Conservation (phyloP, 2,797 vertebrate genomes). For the Acipenser oxyrinchus region DNA sequence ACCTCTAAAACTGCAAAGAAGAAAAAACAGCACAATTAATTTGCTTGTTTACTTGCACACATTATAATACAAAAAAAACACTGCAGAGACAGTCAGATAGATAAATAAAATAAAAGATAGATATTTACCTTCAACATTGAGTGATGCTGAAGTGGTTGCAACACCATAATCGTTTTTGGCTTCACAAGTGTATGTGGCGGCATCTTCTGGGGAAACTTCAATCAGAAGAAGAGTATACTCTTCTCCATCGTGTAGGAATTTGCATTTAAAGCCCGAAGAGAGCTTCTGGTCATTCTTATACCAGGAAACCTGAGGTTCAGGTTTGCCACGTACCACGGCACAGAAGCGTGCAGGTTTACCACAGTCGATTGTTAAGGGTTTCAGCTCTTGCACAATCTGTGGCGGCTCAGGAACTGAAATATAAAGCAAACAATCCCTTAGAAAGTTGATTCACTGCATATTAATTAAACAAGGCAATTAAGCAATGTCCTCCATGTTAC, state of each 20-base stretch:
- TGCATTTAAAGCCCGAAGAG: constrained; percentile 90
- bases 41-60: no score
- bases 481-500: no score
- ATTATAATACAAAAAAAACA: no score
- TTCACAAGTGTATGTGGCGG: constrained; percentile 83
- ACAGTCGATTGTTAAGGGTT: constrained; percentile 79
- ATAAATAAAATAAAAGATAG: neutral
- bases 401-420: constrained; percentile 83
- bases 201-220: constrained; percentile 91
- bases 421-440: constrained; percentile 17
- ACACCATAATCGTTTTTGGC: constrained; percentile 86
- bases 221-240: constrained; percentile 86
- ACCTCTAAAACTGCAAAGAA: constrained; percentile 75
- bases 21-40: no score
- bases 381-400: constrained; percentile 76
- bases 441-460: no score
- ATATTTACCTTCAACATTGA: constrained; percentile 81
- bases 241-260: constrained; percentile 82
- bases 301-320: constrained; percentile 85
- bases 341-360: constrained; percentile 93
- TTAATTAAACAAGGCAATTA: no score
- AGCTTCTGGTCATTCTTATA: constrained; percentile 88
- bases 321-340: constrained; percentile 74
- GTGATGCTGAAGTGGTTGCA: constrained; percentile 76
- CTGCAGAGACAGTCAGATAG: neutral